These are phyloP conservation scores for Bilobella aurantiaca DNA, from an alignment of 1,140 invertebrate genomes.

Conservation along the genomic window DNA sequence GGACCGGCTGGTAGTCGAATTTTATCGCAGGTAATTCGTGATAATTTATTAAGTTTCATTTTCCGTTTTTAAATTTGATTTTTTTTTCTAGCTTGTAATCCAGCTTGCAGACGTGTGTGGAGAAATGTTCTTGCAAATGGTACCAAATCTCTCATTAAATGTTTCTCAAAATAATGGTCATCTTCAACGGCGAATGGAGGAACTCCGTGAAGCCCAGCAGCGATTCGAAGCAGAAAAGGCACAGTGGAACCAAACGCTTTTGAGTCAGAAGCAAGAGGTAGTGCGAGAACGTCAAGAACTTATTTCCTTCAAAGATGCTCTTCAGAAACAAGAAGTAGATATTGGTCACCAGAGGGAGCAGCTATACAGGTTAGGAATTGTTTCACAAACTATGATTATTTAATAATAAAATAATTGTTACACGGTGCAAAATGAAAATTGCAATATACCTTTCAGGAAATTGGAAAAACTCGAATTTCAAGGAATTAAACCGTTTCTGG, in stretches of 20 bases:
- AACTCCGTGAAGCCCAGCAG: constrained; percentile 30
- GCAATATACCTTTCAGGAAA: constrained; percentile 27
- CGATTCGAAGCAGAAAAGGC: constrained; percentile 31
- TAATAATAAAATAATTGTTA: too few species aligned
- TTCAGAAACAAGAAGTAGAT: constrained; percentile 57
- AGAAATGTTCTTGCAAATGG: constrained; percentile 32
- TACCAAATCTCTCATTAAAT: constrained; percentile 27
- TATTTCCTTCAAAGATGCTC: constrained; percentile 8
- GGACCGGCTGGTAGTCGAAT: constrained; percentile 17
- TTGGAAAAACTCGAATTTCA: constrained; percentile 29
- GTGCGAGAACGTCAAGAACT: constrained; percentile 20
- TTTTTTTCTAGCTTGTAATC: constrained; percentile 25
- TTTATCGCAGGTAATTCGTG: constrained; percentile 10
- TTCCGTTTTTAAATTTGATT: constrained; percentile 5
- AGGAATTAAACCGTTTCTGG: constrained; percentile 26
- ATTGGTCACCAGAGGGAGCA: constrained; percentile 75
- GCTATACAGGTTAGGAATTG: constrained; percentile 51
- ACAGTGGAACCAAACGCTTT: constrained; percentile 23
- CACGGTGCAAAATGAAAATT: too few species aligned
- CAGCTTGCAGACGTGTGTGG: constrained; percentile 32
- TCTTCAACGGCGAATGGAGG: constrained; percentile 30
- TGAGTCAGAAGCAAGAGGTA: constrained; percentile 25
- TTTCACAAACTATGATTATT: too few species aligned
- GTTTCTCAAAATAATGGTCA: constrained; percentile 27
- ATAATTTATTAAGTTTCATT: constrained; percentile 2